These are phyloP conservation scores for Hyles euphorbiae DNA, from an alignment of 1,140 invertebrate genomes.

Conservation along the genomic window DNA sequence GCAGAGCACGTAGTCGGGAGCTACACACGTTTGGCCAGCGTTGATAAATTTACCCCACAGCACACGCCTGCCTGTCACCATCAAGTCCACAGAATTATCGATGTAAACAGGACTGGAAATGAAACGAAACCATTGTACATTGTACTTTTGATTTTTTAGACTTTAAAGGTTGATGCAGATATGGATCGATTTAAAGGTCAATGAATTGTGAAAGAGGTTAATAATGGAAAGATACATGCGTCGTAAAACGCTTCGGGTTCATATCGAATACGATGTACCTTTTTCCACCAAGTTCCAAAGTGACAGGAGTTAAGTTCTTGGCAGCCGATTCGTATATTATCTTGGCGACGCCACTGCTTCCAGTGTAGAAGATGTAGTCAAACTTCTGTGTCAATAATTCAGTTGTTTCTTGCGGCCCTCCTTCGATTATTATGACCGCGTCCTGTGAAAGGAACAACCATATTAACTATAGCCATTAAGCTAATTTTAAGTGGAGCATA, in stretches of 20 bases:
- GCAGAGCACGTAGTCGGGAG: slow-evolving; percentile 98
- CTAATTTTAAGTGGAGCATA: no score
- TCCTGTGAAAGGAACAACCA: slow-evolving; percentile 69
- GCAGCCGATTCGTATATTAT: slow-evolving; percentile 93
- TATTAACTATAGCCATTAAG: no score
- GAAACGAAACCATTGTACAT: background rate
- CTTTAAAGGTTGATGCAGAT: no score
- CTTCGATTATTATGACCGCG: slow-evolving; percentile 82
- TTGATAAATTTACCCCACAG: slow-evolving; percentile 98
- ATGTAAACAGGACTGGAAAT: slow-evolving; percentile 86
- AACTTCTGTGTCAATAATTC: slow-evolving; percentile 92
- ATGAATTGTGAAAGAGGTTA: no score
- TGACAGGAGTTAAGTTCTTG: slow-evolving; percentile 95
- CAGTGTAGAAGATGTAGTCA: slow-evolving; percentile 99
- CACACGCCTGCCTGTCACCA: slow-evolving; percentile 86
- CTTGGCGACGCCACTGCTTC: slow-evolving; percentile 89
- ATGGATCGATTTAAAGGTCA: no score
- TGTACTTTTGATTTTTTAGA: background rate
- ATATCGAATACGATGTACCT: slow-evolving; percentile 69
- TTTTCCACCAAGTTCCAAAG: slow-evolving; percentile 97
- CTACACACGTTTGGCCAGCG: slow-evolving; percentile 97
- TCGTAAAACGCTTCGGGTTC: no score
- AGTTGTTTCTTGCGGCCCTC: slow-evolving; percentile 89
- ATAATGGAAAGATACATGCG: no score
- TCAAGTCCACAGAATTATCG: slow-evolving; percentile 85